Evolutionary conservation across 1,140 invertebrate genomes (phyloP), one percentile per base, ranked within the genome.

Genomic region (Drosophila rhopaloa): DNA sequence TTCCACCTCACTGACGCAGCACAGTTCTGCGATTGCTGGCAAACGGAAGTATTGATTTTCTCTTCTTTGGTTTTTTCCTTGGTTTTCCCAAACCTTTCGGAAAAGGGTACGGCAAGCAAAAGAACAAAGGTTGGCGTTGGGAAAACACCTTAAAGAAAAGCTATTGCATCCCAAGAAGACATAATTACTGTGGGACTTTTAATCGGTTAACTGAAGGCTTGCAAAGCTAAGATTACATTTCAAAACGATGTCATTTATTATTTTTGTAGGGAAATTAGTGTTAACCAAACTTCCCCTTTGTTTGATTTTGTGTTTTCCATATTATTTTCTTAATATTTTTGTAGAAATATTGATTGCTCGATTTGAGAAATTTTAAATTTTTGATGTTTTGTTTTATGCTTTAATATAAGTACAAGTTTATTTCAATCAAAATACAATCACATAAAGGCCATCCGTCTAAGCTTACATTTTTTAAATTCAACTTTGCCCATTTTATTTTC

Each of bases 1-100:
- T 73, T 63, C 70, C 70, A 65, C 58, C 46, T 46, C 14, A 35
- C 81, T 85, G 81, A 83, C 81, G 66, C 72, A 76, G 81, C 81
- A 84, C 51, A 67, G 57, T 80, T 83, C 53, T 72, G 62, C 60
- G 37, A 59, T 16, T 16, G 62, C 41, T 62, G 70, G 76, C 57
- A 56, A 83, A 67, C 83, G 83, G 83, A 86, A 86, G 80, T 85
- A 79, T 74, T 79, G 84, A 73, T 86, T 86, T 89, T 88, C 76
- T 89, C 74, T 51, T 55, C 62, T 41, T 24, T n/a, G 29, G 10
- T 40, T 75, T 56, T 48, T 56, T 48, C 61, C 44, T 37, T 10
- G 53, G 10, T 44, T 60, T 74, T 37, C 35, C 16, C 47, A 40
- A 53, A 35, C 54, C 24, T 40, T 54, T 35, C 8, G 10, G 11